Evolutionary conservation across 1,140 invertebrate genomes (phyloP).

Genomic region (Penaeus japonicus): DNA sequence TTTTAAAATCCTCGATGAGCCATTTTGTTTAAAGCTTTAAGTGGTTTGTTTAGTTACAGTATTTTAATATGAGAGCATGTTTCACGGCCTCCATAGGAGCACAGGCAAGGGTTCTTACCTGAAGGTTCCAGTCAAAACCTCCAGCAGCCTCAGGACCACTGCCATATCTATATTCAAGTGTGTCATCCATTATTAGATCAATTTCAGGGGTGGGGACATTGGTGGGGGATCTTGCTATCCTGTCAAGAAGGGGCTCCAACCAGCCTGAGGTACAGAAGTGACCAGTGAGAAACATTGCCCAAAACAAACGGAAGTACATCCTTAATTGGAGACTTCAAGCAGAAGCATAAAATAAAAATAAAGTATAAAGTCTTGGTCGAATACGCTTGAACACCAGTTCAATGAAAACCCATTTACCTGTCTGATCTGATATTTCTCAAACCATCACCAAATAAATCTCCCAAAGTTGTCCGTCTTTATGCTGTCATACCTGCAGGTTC

Average conservation of each 20-base stretch:
- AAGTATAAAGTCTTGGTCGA: too few relatives aligned
- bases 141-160: not conserved
- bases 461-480: not conserved
- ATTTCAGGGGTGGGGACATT: slow-evolving; percentile 41
- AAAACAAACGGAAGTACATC: not conserved
- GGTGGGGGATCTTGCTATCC: not conserved
- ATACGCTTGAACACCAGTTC: too few relatives aligned
- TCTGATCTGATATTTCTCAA: not conserved
- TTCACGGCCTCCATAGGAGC: too few relatives aligned
- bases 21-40: too few relatives aligned
- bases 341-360: not conserved
- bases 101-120: not conserved
- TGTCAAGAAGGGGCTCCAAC: slow-evolving; percentile 42
- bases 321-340: not conserved
- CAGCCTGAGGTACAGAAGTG: slow-evolving; percentile 25
- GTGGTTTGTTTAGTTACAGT: too few relatives aligned
- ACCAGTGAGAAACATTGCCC: not conserved
- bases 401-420: not conserved
- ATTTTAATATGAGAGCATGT: too few relatives aligned
- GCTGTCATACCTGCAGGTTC: slow-evolving; percentile 63
- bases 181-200: slow-evolving; percentile 38
- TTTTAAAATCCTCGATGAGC: too few relatives aligned
- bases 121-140: not conserved
- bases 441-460: not conserved
- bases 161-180: not conserved